Base-by-base conservation (phyloP, 2,113 vertebrate species). In the Seriola aureovittata region DNA sequence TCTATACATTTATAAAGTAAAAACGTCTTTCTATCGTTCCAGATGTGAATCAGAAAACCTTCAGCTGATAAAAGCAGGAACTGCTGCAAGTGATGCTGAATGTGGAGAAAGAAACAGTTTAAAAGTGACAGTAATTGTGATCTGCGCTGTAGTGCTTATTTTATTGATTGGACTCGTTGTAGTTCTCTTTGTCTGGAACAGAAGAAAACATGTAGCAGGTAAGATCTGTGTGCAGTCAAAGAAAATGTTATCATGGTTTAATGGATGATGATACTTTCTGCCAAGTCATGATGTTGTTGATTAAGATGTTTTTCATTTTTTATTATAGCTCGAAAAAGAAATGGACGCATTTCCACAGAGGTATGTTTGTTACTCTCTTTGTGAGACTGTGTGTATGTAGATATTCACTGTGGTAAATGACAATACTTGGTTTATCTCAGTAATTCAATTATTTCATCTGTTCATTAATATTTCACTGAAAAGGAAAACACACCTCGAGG, bases 111-210 rank as follows among this genome's bases (percentile, higher is more conserved):
- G n/a, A 70, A 0, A 42, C 13, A 14, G 0, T 57, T 13, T 0
- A 8, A 5, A 0, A 0, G 0, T 0, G 8, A 8, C 1, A 14
- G 11, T 0, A 13, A 0, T 11, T 44, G 5, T 48, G 0, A n/a
- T 68, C 1, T 0, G 1, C 3, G 16, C 11, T 10, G 7, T 14
- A 4, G 0, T 23, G n/a, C 0, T 11, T 71, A 1, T 52, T 62
- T 32, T n/a, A 29, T 0, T 40, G 0, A 32, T 19, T 5, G 4
- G 9, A 10, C 3, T 12, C 0, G 10, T 11, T 54, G 9, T 57
- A 57, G 4, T 23, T 12, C 8, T 58, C 14, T 23, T 23, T 23
- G 10, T 58, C 54, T 1, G 0, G 23, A 57, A 25, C 11, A 57
- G 13, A 5, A 46, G 6, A 25, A 8, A 1, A 21, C 0, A 9